Conservation (phyloP, 2,888 invertebrate genomes). For the Colostygia pectinataria region DNA sequence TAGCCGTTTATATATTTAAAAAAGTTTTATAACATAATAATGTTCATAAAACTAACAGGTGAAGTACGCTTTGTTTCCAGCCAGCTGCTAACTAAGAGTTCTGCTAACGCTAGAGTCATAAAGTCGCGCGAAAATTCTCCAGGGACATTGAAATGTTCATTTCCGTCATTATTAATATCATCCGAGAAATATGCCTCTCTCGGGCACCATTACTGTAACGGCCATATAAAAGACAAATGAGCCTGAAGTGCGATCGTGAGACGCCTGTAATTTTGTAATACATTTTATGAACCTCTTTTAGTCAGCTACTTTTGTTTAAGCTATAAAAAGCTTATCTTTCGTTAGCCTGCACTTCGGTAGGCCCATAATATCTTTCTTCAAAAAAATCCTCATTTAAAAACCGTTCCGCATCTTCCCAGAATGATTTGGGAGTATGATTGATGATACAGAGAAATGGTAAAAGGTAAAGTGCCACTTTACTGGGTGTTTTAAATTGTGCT, state of each 20-base stretch:
- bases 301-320: conserved; percentile 27
- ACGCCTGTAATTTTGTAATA: conserved; percentile 52
- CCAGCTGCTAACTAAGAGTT: conserved; percentile 12
- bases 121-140: conserved; percentile 39
- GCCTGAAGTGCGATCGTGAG: conserved; percentile 52
- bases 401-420: conserved; percentile 52
- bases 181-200: conserved; percentile 53
- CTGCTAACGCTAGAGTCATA: conserved; percentile 31
- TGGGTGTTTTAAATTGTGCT: conserved; percentile 51
- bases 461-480: conserved; percentile 51
- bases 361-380: conserved; percentile 51
- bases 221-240: conserved; percentile 65
- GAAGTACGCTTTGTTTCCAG: conserved; percentile 2
- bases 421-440: conserved; percentile 66
- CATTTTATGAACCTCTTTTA: conserved; percentile 43
- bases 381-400: conserved; percentile 51
- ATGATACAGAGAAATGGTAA: conserved; percentile 54
- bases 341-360: conserved; percentile 31
- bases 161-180: conserved; percentile 59
- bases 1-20: no score
- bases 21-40: no score
- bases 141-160: conserved; percentile 51
- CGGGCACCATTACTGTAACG: conserved; percentile 59
- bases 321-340: conserved; percentile 17
- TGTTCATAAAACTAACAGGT: background rate